Percentiles rank a stretch among this genome's conserved stretches.
These are phyloP conservation scores for Eremobia ochroleuca DNA, from an alignment of 2,888 invertebrate species.

Conservation along the genomic window DNA sequence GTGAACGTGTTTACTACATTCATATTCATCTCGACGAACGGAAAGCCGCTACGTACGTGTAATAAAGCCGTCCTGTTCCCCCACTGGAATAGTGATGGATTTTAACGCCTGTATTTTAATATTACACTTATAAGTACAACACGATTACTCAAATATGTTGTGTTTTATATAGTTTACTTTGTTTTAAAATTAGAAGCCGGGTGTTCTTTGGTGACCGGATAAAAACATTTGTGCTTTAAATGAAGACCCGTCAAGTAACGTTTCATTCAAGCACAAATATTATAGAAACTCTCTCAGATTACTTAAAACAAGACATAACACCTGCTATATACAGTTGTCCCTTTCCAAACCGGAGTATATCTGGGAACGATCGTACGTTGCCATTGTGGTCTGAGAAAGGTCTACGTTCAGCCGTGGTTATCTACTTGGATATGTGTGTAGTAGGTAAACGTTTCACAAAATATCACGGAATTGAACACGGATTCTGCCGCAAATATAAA, in stretches of 20 bases:
- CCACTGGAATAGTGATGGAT: slow-evolving; percentile 72
- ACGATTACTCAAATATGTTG: slow-evolving; percentile 46
- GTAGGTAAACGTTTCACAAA: slow-evolving; percentile 20
- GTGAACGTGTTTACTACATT: slow-evolving; percentile 72
- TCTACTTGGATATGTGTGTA: slow-evolving; percentile 1
- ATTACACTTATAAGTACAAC: slow-evolving; percentile 47
- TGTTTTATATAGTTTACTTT: slow-evolving; percentile 35
- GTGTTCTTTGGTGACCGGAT: slow-evolving; percentile 1
- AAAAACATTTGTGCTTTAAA: neutral
- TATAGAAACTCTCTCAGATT: neutral
- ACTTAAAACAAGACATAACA: neutral
- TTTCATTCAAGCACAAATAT: neutral
- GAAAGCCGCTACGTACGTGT: slow-evolving; percentile 74
- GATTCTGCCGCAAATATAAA: slow-evolving; percentile 17
- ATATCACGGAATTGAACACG: slow-evolving; percentile 29
- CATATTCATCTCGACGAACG: slow-evolving; percentile 75
- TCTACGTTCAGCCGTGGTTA: slow-evolving; percentile 17
- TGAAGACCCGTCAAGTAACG: neutral
- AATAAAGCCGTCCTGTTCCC: slow-evolving; percentile 70
- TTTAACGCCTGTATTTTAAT: slow-evolving; percentile 60
- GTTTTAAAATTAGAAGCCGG: slow-evolving; percentile 16
- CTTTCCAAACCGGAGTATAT: slow-evolving; percentile 10
- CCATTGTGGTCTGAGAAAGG: slow-evolving; percentile 7
- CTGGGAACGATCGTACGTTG: slow-evolving; percentile 2
- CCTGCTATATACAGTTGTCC: neutral